Conservation (phyloP, 2,888 invertebrate genomes). For the Drosophila flavopinicola region DNA sequence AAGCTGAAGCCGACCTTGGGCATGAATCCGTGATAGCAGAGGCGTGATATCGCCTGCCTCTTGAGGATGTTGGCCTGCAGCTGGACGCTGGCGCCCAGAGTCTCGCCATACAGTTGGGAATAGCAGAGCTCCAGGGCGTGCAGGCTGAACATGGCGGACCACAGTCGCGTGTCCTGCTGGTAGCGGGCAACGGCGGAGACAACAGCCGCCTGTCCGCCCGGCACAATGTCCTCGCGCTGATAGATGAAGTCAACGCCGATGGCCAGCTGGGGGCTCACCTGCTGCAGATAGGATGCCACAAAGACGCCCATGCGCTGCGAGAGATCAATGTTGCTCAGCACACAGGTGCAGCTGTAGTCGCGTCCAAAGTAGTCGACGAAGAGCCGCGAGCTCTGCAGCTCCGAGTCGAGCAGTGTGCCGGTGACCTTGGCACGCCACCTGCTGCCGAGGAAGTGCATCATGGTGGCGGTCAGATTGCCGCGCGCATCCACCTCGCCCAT, state of each 20-base stretch:
- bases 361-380: constrained; percentile 42
- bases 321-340: constrained; percentile 30
- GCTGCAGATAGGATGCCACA: constrained; percentile 43
- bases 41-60: constrained; percentile 21
- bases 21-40: constrained; percentile 40
- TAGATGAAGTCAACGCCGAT: constrained; percentile 41
- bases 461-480: constrained; percentile 26
- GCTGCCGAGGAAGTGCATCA: constrained; percentile 23
- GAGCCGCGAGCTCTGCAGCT: constrained; percentile 15
- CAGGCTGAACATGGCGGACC: constrained; percentile 39
- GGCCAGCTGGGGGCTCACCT: constrained; percentile 25
- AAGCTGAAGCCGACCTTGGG: constrained; percentile 34
- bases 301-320: constrained; percentile 25
- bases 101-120: constrained; percentile 34
- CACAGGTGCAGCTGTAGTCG: constrained; percentile 25
- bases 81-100: constrained; percentile 43
- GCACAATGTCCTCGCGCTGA: constrained; percentile 34
- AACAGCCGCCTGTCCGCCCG: constrained; percentile 28
- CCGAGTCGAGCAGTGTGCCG: constrained; percentile 2
- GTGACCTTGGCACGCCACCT: constrained; percentile 24
- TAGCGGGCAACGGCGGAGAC: constrained; percentile 44
- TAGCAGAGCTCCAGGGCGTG: constrained; percentile 53
- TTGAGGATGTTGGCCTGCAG: constrained; percentile 41
- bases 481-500: constrained; percentile 31
- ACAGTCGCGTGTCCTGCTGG: constrained; percentile 9